Percentiles rank a stretch among this genome's conserved stretches.
Conservation (phyloP, 1,140 invertebrate species). For the Hypothenemus hampei region DNA sequence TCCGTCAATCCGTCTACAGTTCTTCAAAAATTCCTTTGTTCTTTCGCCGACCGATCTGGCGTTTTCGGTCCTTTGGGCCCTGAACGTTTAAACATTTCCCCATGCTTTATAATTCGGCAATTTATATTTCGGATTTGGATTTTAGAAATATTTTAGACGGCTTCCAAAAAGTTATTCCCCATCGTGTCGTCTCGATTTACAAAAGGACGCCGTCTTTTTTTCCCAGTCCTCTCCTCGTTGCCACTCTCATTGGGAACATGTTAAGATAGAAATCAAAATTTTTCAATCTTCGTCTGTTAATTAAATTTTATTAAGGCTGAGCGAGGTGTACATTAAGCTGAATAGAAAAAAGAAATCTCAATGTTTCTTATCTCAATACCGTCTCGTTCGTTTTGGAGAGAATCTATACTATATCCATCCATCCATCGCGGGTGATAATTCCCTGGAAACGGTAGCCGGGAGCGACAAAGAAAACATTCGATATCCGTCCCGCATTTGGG, state of each 20-base stretch:
- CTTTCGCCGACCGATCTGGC: conserved; percentile 25
- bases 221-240: too few relatives aligned
- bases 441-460: conserved; percentile 1
- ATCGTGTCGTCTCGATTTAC: background rate
- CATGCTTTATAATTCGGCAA: conserved; percentile 38
- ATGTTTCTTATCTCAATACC: too few relatives aligned
- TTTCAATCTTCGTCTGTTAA: too few relatives aligned
- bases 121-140: conserved; percentile 39
- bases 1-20: conserved; percentile 36
- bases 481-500: conserved; percentile 8
- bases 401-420: too few relatives aligned
- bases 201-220: too few relatives aligned
- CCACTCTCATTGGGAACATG: too few relatives aligned
- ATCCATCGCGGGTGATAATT: conserved; percentile 10
- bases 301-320: too few relatives aligned
- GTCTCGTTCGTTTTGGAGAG: background rate
- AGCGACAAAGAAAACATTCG: conserved; percentile 15
- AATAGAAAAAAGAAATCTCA: too few relatives aligned
- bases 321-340: too few relatives aligned
- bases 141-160: conserved; percentile 38
- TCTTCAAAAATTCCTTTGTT: conserved; percentile 38
- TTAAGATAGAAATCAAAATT: too few relatives aligned
- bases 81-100: conserved; percentile 35
- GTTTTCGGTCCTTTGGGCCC: conserved; percentile 31
- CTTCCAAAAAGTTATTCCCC: background rate